Conservation (phyloP, 2,888 invertebrate species). For the Polyploca ridens region DNA sequence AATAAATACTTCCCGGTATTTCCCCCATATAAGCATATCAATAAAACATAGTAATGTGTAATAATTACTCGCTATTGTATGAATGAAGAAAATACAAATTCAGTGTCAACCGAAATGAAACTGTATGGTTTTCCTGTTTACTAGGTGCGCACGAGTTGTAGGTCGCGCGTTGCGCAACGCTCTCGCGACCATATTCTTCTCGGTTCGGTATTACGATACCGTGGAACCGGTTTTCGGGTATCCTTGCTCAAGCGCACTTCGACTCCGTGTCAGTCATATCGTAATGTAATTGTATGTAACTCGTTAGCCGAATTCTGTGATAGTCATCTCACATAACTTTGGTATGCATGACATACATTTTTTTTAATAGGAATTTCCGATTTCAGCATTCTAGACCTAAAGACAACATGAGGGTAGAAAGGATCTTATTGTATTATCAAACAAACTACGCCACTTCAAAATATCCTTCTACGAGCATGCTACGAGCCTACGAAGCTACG, state of each 20-base stretch:
- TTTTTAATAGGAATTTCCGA: no score
- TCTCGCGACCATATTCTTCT: slow-evolving; percentile 21
- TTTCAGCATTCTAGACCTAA: no score
- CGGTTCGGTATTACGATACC: slow-evolving; percentile 31
- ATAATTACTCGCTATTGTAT: neutral
- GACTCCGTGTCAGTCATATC: slow-evolving; percentile 7
- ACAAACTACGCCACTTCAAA: neutral
- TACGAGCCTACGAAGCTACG: slow-evolving; percentile 1
- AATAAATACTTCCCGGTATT: neutral
- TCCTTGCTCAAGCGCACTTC: slow-evolving; percentile 29
- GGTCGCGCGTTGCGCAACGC: slow-evolving; percentile 48
- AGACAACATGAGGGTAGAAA: neutral
- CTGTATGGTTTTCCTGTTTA: slow-evolving; percentile 50
- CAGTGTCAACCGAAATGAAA: slow-evolving; percentile 1
- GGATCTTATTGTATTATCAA: no score
- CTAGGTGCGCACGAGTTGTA: slow-evolving; percentile 33
- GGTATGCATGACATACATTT: no score
- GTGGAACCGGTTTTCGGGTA: slow-evolving; percentile 38
- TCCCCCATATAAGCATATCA: neutral
- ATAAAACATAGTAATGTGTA: neutral
- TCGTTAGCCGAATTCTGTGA: neutral
- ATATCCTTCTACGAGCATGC: neutral
- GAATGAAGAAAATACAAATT: slow-evolving; percentile 6
- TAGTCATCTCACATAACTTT: neutral
- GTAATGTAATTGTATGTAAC: neutral